A percentile compares a stretch with the other conserved stretches of the same genome.
These are phyloP conservation scores for Aethina tumida DNA, from an alignment of 1,140 invertebrate species.

Conservation along the genomic window DNA sequence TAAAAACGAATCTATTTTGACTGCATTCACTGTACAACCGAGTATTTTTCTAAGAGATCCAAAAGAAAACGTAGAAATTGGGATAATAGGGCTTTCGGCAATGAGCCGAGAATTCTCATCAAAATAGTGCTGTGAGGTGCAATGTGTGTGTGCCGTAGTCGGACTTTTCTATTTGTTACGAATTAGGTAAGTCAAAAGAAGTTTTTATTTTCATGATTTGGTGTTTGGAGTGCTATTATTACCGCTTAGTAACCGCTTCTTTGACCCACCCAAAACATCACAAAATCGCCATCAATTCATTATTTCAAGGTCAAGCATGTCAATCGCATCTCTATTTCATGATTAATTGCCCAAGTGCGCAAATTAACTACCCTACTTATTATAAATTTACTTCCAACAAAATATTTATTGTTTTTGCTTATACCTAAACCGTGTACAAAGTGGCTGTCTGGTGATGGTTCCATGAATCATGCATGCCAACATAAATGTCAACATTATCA, in stretches of 20 bases:
- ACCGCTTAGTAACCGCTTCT: slow-evolving; percentile 6
- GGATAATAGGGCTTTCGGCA: slow-evolving; percentile 13
- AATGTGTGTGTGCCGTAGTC: slow-evolving; percentile 15
- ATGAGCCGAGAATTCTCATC: slow-evolving; percentile 12
- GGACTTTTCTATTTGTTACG: slow-evolving; percentile 4
- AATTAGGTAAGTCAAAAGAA: neutral
- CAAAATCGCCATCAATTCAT: slow-evolving; percentile 21
- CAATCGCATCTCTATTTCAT: slow-evolving; percentile 12
- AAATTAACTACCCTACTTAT: neutral
- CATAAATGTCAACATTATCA: slow-evolving; percentile 28
- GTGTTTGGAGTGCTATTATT: slow-evolving; percentile 10
- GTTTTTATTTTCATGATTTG: slow-evolving; percentile 7
- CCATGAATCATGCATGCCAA: slow-evolving; percentile 8
- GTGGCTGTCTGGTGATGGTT: slow-evolving; percentile 5
- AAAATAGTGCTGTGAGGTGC: slow-evolving; percentile 12
- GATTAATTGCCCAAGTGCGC: slow-evolving; percentile 1
- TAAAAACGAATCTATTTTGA: slow-evolving; percentile 19
- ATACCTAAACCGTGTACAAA: slow-evolving; percentile 3
- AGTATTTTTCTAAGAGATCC: slow-evolving; percentile 20
- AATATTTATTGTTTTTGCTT: slow-evolving; percentile 3
- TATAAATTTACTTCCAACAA: neutral
- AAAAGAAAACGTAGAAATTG: slow-evolving; percentile 10
- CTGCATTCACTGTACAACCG: slow-evolving; percentile 11
- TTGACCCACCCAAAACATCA: slow-evolving; percentile 23
- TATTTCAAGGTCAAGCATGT: slow-evolving; percentile 26